phyloP scores from a whole-genome alignment of 35 echinoderm and acorn worm species.

The Strongylocentrotus purpuratus region DNA sequence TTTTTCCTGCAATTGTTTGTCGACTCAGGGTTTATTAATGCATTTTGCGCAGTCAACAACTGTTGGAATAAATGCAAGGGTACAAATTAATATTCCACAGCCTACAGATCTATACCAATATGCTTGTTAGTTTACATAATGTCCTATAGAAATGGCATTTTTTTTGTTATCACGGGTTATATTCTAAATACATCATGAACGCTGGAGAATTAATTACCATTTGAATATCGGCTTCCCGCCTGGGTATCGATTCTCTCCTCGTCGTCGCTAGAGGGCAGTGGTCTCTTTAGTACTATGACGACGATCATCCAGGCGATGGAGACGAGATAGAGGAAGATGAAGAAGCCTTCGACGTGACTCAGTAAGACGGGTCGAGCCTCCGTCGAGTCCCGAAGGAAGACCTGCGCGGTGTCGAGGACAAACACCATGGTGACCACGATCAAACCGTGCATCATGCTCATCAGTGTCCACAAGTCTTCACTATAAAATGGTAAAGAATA shows the following conservation, averaged over 20 bases:
- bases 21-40: too few relatives aligned
- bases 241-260: conserved; percentile 72
- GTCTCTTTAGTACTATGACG: conserved; percentile 83
- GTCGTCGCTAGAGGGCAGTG: conserved; percentile 80
- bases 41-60: too few relatives aligned
- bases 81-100: too few relatives aligned
- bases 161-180: too few relatives aligned
- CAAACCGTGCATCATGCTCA: conserved; percentile 79
- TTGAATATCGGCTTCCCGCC: conserved; percentile 80
- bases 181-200: too few relatives aligned
- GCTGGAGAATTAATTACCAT: conserved; percentile 56
- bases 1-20: too few relatives aligned
- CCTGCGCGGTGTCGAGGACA: conserved; percentile 81
- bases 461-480: conserved; percentile 84
- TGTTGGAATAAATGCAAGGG: too few relatives aligned
- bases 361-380: conserved; percentile 66
- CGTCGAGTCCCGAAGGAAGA: conserved; percentile 77
- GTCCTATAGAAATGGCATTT: too few relatives aligned
- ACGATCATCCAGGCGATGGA: conserved; percentile 87
- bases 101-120: too few relatives aligned
- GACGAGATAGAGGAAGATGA: conserved; percentile 80
- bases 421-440: conserved; percentile 87
- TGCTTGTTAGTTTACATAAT: too few relatives aligned
- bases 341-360: conserved; percentile 81
- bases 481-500: conserved; percentile 34